Base-by-base conservation (phyloP, 2,888 invertebrate genomes). In the Synanthedon tipuliformis region DNA sequence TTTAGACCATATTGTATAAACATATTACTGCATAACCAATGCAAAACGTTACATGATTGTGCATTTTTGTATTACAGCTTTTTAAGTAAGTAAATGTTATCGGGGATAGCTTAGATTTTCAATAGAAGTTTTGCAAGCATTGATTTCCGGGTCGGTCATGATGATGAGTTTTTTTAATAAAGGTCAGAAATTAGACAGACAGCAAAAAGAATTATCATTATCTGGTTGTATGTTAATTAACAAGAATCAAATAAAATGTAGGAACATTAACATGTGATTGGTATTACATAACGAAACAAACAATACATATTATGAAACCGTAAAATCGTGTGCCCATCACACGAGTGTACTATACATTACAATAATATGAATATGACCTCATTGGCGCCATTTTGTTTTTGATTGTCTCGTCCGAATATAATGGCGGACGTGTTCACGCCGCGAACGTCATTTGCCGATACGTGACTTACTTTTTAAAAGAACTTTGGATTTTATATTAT, bases 301-400 rank as follows among this genome's bases (percentile, higher is more conserved):
- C 40, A 13, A 50, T 50, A 50, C 8, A 15, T 8, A 51, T 49
- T 51, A 41, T 34, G 12, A 41, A 51, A 41, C 7, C 57, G 58
- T 55, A 62, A 57, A 63, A 62, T 76, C 77, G 76, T 78, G 76
- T 63, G 67, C 60, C 58, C 62, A 61, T 53, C 55, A 63, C 74
- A 70, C 69, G 70, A 65, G 59, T 61, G 55, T 71, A 69, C 63
- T 62, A 60, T 66, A 65, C 64, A 72, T 65, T 68, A 69, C 63
- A 67, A 66, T 59, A 61, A 64, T 27, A 63, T 68, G 73, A 69
- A 64, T 40, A 63, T 68, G 73, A 69, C 69, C 69, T 68, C 61
- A 66, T 66, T 63, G 72, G 60, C 64, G 71, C 69, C 69, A 68
- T 73, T 73, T 73, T 70, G 64, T 72, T 75, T 66, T 75, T 66